These are phyloP conservation scores for Sepiola atlantica DNA, from an alignment of 2,888 invertebrate species.

Conservation along the genomic window DNA sequence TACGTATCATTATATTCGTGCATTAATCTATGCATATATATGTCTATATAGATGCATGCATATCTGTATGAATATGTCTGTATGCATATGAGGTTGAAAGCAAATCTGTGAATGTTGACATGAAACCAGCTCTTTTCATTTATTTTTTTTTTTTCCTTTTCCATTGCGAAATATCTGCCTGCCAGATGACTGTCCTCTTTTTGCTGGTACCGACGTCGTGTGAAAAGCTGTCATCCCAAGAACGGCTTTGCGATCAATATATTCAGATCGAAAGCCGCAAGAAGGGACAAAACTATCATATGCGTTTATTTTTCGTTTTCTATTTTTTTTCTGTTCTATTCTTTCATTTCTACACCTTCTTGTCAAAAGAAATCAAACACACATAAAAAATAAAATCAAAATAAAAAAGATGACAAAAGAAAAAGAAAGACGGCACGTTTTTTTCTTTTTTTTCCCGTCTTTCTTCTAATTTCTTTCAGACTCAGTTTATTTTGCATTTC, in stretches of 20 bases:
- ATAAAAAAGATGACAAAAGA: not conserved
- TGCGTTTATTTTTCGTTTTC: not conserved
- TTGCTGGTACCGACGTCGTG: not conserved
- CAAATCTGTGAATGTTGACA: too few relatives aligned
- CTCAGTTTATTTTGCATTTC: not conserved
- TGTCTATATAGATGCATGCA: too few relatives aligned
- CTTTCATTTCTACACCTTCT: not conserved
- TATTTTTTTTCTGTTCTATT: too few relatives aligned
- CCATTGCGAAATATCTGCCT: not conserved
- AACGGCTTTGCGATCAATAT: not conserved
- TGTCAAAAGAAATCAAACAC: not conserved
- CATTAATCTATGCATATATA: too few relatives aligned
- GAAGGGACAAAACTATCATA: not conserved
- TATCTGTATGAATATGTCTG: too few relatives aligned
- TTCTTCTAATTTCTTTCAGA: not conserved
- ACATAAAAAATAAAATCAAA: too few relatives aligned
- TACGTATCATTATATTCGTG: too few relatives aligned
- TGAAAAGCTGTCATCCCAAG: not conserved
- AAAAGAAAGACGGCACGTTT: not conserved
- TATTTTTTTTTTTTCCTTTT: too few relatives aligned
- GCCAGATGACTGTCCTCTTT: not conserved
- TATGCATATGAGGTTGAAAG: too few relatives aligned
- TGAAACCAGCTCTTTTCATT: too few relatives aligned
- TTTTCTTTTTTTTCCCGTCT: not conserved
- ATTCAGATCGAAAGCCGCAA: not conserved